A percentile compares a stretch with the other conserved stretches of the same genome.
Conservation (phyloP, 2,888 invertebrate genomes). For the Limnephilus marmoratus region DNA sequence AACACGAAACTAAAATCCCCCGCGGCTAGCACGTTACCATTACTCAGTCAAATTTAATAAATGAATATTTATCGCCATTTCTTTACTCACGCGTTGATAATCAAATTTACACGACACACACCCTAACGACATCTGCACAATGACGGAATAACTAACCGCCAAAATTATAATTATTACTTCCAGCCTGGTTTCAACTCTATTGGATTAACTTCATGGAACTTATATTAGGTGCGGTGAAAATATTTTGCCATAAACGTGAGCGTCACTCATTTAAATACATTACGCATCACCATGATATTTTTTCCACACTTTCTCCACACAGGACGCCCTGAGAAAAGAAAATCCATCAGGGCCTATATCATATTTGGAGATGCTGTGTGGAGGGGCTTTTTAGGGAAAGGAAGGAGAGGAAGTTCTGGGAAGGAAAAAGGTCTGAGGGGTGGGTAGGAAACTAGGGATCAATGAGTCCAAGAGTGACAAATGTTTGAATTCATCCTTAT, state of each 20-base stretch:
- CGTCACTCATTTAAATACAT: not conserved
- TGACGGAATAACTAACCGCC: slow-evolving; percentile 46
- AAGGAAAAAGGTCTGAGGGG: too few species aligned
- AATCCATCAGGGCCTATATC: too few species aligned
- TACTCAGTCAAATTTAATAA: slow-evolving; percentile 50
- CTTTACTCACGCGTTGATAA: slow-evolving; percentile 49
- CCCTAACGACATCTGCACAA: slow-evolving; percentile 54
- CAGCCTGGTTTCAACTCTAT: not conserved
- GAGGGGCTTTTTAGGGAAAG: too few species aligned
- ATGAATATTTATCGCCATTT: slow-evolving; percentile 52
- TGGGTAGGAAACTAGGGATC: too few species aligned
- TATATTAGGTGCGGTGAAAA: not conserved
- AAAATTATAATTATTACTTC: not conserved
- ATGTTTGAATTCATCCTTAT: too few species aligned
- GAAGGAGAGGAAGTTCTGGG: too few species aligned
- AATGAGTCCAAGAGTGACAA: too few species aligned
- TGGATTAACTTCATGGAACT: not conserved
- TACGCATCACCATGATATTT: not conserved
- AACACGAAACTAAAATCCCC: slow-evolving; percentile 39
- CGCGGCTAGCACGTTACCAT: slow-evolving; percentile 12
- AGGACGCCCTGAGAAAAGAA: too few species aligned
- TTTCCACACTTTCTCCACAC: too few species aligned
- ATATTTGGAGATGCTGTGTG: too few species aligned
- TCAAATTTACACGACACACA: slow-evolving; percentile 52
- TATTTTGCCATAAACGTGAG: not conserved